Base-by-base conservation (phyloP, 2,888 invertebrate genomes). In the Euplagia quadripunctaria region DNA sequence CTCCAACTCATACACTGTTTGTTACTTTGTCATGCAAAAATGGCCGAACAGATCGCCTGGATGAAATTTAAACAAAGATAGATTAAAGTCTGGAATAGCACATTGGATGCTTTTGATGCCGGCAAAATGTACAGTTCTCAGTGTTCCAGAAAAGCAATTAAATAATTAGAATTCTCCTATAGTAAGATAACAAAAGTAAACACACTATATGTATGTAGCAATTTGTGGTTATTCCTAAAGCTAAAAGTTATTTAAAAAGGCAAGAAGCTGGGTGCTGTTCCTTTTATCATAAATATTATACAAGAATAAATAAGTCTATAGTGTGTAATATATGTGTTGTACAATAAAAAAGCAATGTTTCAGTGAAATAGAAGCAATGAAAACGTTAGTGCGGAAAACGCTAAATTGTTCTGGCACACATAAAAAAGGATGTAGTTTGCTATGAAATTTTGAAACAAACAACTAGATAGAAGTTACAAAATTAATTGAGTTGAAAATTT, bases 331-430 rank as follows among this genome's bases (percentile, higher is more conserved):
- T 42, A 68, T 43, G 58, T 58, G 20, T 43, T 9, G 58, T 58
- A 20, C 5, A 58, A 12, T 58, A 12, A 20, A 58, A 58, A 58
- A 20, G 4, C 58, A 20, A 11, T n/a, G n/a, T 42, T 42, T 16
- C 46, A 69, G 41, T 41, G 63, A 68, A 58, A 58, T 58, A 58
- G n/a, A 70, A 63, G 43, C 31, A 58, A 68, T 68, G 58, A 68
- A 58, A n/a, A n/a, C n/a, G 58, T 7, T 43, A 31, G 43, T 43
- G 17, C 64, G 46, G 20, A 31, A 65, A 65, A 55, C 71, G 71
- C 20, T 71, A 71, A 65, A 55, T 65, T n/a, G 65, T 17, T 43
- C 43, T 65, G 52, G 63, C 43, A 65, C 71, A 65, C n/a, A 65
- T 55, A 55, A 20, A 64, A 65, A 51, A 16, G 43, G 43, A 41